Base-by-base conservation (phyloP, 1,140 invertebrate genomes). In the Drosophila kikkawai region DNA sequence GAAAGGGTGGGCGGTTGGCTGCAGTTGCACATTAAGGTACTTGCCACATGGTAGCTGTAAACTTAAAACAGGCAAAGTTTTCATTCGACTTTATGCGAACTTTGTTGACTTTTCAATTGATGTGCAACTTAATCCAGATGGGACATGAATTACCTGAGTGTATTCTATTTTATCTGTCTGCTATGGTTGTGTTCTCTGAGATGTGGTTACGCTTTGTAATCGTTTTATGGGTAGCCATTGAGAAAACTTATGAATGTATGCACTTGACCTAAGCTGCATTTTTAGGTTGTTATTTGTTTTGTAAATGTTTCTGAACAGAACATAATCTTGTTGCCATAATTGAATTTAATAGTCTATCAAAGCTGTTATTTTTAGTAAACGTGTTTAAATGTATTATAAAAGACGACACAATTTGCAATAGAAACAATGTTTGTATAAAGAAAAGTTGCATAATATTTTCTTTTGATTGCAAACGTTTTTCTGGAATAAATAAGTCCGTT, bases 51-150 rank as follows among this genome's bases (percentile, higher is more conserved):
- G 61, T 7, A 55, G 63, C 17, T 8, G 37, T 70, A 50, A 71
- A 39, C 48, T 57, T 70, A 26, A 58, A 73, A 41, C 39, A 71
- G 34, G 22, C 4, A 69, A 68, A 71, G 42, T 56, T 69, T 65
- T 15, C 7, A 8, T 32, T 50, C 36, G 36, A 22, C 34, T 42
- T 59, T 36, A 37, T 37, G 53, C 6, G 42, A 73, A 73, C 69
- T 74, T 74, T 73, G 70, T 37, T 41, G 55, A 73, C 67, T 73
- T 51, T 71, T 73, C 37, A 73, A 73, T 73, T 73, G 69, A 73
- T 60, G 44, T 73, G 68, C 68, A 60, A 42, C 53, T 60, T 59
- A 73, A 60, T 71, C 37, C 37, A 68, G 17, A 39, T 45, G n/a
- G n/a, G 37, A 11, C 37, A 50, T 32, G 34, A 56, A 39, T 71